These are phyloP conservation scores for Augiades crinisus DNA, from an alignment of 2,888 invertebrate species.

Conservation along the genomic window DNA sequence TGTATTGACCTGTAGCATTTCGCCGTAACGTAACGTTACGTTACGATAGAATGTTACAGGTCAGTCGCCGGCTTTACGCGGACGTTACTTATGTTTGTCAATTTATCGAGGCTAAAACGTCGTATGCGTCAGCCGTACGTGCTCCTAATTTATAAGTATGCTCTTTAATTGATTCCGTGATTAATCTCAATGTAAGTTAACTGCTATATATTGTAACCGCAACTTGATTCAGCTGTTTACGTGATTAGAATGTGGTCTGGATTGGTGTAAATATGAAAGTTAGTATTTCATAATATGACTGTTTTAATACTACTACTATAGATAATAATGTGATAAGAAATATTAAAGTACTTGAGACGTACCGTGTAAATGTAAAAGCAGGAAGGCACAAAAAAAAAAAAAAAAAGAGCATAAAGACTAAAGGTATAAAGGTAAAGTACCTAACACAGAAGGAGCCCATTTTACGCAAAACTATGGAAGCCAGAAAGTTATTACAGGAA, in stretches of 20 bases:
- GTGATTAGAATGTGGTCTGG: background rate
- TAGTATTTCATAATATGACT: background rate
- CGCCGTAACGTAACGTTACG: too few relatives aligned
- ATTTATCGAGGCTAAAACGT: constrained; percentile 9
- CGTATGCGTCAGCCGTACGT: background rate
- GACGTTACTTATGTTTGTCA: constrained; percentile 17
- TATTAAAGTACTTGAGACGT: too few relatives aligned
- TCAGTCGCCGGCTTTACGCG: too few relatives aligned
- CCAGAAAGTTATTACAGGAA: background rate
- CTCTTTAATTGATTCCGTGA: constrained; percentile 11
- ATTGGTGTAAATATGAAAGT: background rate
- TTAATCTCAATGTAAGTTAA: background rate
- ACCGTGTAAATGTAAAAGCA: background rate
- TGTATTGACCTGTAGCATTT: too few relatives aligned
- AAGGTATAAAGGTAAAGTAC: too few relatives aligned
- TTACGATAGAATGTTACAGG: too few relatives aligned
- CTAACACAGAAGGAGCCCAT: too few relatives aligned
- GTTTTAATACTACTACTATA: too few relatives aligned
- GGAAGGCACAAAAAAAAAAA: background rate
- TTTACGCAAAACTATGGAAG: too few relatives aligned
- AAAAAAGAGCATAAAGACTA: background rate
- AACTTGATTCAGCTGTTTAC: background rate
- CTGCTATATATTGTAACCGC: background rate
- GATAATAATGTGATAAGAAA: too few relatives aligned
- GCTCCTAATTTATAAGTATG: constrained; percentile 5